Evolutionary conservation across 2,888 invertebrate species (phyloP).

Genomic region (Enoplolaimus lenunculus): DNA sequence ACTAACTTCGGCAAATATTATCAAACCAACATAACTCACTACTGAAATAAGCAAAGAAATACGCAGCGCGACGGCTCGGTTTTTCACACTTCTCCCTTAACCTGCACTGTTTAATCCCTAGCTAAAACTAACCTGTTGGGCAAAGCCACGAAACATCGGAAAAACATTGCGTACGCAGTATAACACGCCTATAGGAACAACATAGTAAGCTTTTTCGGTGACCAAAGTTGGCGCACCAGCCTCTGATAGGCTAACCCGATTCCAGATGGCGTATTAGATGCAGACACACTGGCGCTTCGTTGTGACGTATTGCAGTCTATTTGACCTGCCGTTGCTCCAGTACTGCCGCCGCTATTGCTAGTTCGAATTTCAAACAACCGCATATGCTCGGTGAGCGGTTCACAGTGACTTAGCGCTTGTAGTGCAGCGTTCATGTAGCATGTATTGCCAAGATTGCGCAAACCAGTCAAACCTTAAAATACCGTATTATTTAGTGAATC

Average conservation of each 20-base stretch:
- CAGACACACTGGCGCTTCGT: neutral
- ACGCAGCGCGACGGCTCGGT: no score
- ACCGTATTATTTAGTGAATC: no score
- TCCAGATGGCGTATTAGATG: slow-evolving; percentile 40
- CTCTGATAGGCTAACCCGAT: slow-evolving; percentile 60
- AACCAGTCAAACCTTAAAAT: slow-evolving; percentile 63
- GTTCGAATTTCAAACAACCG: neutral
- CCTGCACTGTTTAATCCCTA: no score
- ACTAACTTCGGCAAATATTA: no score
- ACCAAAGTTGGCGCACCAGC: slow-evolving; percentile 78
- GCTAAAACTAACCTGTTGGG: slow-evolving; percentile 77
- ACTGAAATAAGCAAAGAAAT: no score
- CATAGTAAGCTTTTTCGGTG: slow-evolving; percentile 53
- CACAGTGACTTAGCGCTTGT: slow-evolving; percentile 78
- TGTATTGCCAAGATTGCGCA: slow-evolving; percentile 91
- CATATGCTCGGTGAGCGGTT: slow-evolving; percentile 75
- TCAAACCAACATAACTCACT: no score
- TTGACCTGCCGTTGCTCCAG: neutral
- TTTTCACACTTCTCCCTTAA: no score
- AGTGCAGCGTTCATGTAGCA: slow-evolving; percentile 97
- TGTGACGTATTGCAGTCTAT: neutral
- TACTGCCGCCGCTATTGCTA: no score
- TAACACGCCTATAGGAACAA: slow-evolving; percentile 53
- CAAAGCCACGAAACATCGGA: slow-evolving; percentile 87
- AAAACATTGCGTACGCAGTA: slow-evolving; percentile 46